A percentile compares a stretch with the other conserved stretches of the same genome.
Conservation (phyloP, 2,797 vertebrate genomes). For the Emys orbicularis region DNA sequence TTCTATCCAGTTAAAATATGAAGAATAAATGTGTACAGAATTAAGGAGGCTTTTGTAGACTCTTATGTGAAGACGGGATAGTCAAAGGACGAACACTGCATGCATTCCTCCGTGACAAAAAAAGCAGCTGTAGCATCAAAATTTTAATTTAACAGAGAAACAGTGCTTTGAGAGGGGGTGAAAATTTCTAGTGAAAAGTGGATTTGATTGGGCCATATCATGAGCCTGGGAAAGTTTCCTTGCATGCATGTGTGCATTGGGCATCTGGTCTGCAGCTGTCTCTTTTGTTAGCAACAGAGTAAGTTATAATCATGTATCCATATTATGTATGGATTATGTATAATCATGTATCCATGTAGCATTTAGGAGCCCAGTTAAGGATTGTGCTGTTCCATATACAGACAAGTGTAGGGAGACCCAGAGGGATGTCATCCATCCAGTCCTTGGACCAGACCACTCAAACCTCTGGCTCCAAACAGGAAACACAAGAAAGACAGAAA, state of each 20-base stretch:
- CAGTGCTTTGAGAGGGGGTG: not conserved
- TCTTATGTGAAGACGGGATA: not conserved
- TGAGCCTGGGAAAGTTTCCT: not conserved
- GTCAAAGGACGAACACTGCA: not conserved
- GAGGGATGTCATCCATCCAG: not conserved
- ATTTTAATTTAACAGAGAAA: not conserved
- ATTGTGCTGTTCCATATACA: fast-evolving
- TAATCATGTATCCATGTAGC: not conserved
- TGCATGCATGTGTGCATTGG: not conserved
- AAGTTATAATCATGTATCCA: not conserved
- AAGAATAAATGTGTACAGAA: conserved; percentile 21
- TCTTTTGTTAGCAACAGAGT: conserved; percentile 21
- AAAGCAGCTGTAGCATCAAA: not conserved
- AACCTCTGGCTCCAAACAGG: not conserved
- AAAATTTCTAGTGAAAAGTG: not conserved
- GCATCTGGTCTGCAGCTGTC: not conserved
- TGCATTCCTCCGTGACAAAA: conserved; percentile 21
- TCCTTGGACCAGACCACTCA: fast-evolving
- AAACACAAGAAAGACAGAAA: not conserved
- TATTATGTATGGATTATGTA: not conserved
- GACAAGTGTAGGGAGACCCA: fast-evolving
- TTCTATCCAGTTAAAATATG: conserved; percentile 28
- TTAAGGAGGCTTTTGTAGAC: not conserved
- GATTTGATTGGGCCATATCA: not conserved
- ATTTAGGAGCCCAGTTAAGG: fast-evolving